Evolutionary conservation across 2,113 vertebrate species (phyloP).

Genomic region (Echinops telfairi): DNA sequence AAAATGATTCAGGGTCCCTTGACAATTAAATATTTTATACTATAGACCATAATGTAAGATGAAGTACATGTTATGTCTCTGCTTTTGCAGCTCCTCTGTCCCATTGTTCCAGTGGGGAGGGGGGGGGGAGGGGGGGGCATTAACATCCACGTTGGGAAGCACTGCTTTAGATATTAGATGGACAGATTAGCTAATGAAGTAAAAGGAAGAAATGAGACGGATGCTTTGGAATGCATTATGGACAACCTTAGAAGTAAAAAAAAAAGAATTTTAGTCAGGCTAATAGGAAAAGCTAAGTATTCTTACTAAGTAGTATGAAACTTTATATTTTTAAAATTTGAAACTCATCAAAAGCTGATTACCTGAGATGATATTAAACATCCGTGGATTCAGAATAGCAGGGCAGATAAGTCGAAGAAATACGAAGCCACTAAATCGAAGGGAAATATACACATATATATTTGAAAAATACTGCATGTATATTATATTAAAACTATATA

Average conservation of each 20-base stretch:
- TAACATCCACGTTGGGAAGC: too few relatives aligned
- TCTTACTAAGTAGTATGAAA: constrained; percentile 11
- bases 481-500: constrained; percentile 8
- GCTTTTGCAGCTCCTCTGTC: too few relatives aligned
- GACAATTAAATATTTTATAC: too few relatives aligned
- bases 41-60: too few relatives aligned
- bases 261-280: neutral
- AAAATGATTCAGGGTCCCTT: too few relatives aligned
- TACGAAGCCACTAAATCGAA: constrained; percentile 95
- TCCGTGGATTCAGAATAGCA: constrained; percentile 98
- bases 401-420: constrained; percentile 98
- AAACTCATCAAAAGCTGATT: constrained; percentile 78
- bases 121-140: too few relatives aligned
- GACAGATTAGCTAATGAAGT: neutral
- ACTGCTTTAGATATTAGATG: neutral
- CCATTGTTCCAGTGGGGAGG: too few relatives aligned
- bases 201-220: neutral
- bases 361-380: constrained; percentile 99
- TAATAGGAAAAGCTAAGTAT: neutral
- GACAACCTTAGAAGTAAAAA: neutral
- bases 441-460: constrained; percentile 5
- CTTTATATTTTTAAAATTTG: constrained; percentile 27
- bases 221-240: neutral
- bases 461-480: constrained; percentile 50
- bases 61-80: too few relatives aligned